Evolutionary conservation across 1,140 invertebrate genomes (phyloP).

Genomic region (Diorhabda carinulata): DNA sequence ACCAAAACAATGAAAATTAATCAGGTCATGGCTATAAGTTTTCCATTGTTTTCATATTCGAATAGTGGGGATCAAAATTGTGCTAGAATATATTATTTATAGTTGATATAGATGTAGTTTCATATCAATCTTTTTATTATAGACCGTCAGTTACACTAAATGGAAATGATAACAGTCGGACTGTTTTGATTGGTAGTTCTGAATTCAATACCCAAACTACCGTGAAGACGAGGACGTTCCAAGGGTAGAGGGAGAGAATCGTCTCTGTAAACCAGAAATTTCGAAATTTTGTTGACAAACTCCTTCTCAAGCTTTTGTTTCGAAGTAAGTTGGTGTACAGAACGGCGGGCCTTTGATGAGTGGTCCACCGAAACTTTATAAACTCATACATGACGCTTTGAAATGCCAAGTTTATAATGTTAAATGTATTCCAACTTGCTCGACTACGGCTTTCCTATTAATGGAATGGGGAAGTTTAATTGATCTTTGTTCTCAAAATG

Average conservation of each 20-base stretch:
- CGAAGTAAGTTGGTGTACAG: slow-evolving; percentile 10
- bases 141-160: too few species aligned
- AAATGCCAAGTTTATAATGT: slow-evolving; percentile 24
- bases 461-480: slow-evolving; percentile 22
- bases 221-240: slow-evolving; percentile 7
- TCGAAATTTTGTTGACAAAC: slow-evolving; percentile 36
- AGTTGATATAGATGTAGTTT: too few species aligned
- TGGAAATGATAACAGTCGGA: neutral
- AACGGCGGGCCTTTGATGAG: slow-evolving; percentile 25
- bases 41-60: too few species aligned
- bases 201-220: slow-evolving; percentile 5
- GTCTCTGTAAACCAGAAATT: slow-evolving; percentile 26
- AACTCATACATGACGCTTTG: slow-evolving; percentile 22
- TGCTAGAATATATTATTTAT: too few species aligned
- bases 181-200: neutral
- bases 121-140: too few species aligned
- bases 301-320: slow-evolving; percentile 22
- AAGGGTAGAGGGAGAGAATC: slow-evolving; percentile 26
- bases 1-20: too few species aligned
- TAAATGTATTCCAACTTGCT: slow-evolving; percentile 22
- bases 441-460: slow-evolving; percentile 21
- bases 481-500: slow-evolving; percentile 22
- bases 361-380: slow-evolving; percentile 26
- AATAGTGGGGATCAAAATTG: too few species aligned
- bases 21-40: too few species aligned